Evolutionary conservation across 1,140 invertebrate genomes (phyloP), one percentile per base, ranked within the genome.

Genomic region (Zaprionus ornatus): DNA sequence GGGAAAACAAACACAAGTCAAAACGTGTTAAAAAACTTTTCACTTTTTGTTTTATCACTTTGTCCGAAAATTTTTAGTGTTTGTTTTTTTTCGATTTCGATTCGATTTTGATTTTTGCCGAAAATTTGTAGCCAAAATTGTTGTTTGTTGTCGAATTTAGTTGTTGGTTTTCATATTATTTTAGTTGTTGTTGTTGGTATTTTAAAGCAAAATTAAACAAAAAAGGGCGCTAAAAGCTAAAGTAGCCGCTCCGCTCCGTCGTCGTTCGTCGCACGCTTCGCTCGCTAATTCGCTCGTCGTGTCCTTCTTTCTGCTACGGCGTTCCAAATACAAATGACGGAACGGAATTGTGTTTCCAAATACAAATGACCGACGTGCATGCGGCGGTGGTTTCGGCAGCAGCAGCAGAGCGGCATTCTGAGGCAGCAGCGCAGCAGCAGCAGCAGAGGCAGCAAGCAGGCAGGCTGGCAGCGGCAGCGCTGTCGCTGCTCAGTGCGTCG

Each of bases 181-280:
- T 27, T 77, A 79, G 62, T 52, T 61, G 32, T 74, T 78, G 29
- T 62, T 48, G 27, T 50, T 50, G 45, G 19, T 50, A 23, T 50
- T 50, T 74, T 64, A 77, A 81, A 80, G 75, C 40, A 78, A 91
- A 91, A 90, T 91, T 50, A 91, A 90, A 91, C 80, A 90, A 91
- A 91, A 91, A 91, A 91, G 82, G 90, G 90, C 90, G 88, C 88
- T 91, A 83, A 87, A 87, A 87, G 83, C 79, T 81, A 82, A 84
- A 88, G 80, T 79, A 88, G 88, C 88, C 79, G 85, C 84, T 81
- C 84, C 82, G 61, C 84, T 88, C 79, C 84, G 40, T 45, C 40
- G 40, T 45, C 40, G 79, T 83, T 91, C 45, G 40, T 50, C 80
- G 45, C 81, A 79, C 80, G 88, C 81, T 91, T 87, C 80, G 78